Conservation (phyloP, 2,797 vertebrate genomes). For the Lepilemur ruficaudatus region DNA sequence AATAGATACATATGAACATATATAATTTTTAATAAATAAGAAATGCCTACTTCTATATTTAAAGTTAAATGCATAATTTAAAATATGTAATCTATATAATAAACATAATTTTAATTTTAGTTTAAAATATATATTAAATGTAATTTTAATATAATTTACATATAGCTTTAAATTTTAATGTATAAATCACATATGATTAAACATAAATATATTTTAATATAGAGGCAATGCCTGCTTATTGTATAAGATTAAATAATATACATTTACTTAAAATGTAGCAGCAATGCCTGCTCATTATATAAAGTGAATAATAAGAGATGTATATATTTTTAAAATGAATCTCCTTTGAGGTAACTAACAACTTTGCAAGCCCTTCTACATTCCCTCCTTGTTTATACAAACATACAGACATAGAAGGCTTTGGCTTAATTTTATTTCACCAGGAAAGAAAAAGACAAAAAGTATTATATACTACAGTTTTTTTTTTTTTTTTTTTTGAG, state of each 20-base stretch:
- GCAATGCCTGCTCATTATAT: not conserved
- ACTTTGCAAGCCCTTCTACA: not conserved
- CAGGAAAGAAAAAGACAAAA: not conserved
- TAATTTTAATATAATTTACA: not conserved
- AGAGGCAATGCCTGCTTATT: not conserved
- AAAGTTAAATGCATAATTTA: not conserved
- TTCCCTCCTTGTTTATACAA: not conserved
- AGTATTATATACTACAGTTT: not conserved
- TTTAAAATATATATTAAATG: not conserved
- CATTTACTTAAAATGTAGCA: not conserved
- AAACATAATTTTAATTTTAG: not conserved
- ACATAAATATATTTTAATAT: conserved; percentile 6
- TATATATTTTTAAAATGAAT: not conserved
- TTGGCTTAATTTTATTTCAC: conserved; percentile 14
- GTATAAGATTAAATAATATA: not conserved
- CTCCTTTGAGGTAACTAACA: not conserved
- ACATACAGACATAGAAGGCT: not conserved
- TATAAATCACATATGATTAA: not conserved
- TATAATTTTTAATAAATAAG: not conserved
- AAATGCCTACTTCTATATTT: not conserved
- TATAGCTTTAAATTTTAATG: not conserved
- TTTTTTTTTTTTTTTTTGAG: no score
- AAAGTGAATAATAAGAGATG: not conserved
- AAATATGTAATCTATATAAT: not conserved
- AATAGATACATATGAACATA: not conserved